Percentiles rank a stretch among this genome's conserved stretches.
Conservation (phyloP, 2,113 vertebrate species). For the Pseudonaja textilis region DNA sequence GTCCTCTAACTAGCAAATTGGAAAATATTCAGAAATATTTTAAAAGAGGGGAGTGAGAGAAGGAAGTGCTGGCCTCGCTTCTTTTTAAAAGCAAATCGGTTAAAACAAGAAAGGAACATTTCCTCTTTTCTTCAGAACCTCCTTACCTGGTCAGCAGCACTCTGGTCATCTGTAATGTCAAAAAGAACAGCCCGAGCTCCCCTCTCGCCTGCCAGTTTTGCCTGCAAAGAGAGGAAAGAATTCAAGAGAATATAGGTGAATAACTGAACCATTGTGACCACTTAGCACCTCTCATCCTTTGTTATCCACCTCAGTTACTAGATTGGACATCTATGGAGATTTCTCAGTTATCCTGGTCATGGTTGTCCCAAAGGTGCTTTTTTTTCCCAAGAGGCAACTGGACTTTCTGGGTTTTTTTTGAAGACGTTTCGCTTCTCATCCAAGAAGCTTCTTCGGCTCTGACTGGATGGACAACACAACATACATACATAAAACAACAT, state of each 20-base stretch:
- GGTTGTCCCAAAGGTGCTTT: no score
- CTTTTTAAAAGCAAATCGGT: background rate
- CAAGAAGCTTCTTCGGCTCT: no score
- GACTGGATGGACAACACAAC: no score
- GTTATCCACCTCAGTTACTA: background rate
- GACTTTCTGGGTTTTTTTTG: no score
- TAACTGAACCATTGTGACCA: fast-evolving
- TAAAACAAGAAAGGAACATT: background rate
- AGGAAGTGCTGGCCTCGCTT: background rate
- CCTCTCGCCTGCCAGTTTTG: conserved; percentile 88
- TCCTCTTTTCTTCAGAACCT: background rate
- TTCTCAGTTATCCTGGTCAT: no score
- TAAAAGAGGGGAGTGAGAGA: background rate
- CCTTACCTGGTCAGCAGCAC: conserved; percentile 84
- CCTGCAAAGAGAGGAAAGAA: conserved; percentile 71
- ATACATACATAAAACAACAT: no score
- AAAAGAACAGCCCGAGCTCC: conserved; percentile 95
- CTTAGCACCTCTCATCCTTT: background rate
- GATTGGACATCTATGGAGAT: background rate
- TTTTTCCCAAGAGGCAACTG: no score
- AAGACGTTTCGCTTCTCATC: no score
- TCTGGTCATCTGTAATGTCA: conserved; percentile 87
- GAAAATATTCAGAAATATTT: background rate
- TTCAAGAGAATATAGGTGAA: background rate
- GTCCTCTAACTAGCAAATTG: background rate